Base-by-base conservation (phyloP, 1,140 invertebrate genomes). In the Cataglyphis hispanica region DNA sequence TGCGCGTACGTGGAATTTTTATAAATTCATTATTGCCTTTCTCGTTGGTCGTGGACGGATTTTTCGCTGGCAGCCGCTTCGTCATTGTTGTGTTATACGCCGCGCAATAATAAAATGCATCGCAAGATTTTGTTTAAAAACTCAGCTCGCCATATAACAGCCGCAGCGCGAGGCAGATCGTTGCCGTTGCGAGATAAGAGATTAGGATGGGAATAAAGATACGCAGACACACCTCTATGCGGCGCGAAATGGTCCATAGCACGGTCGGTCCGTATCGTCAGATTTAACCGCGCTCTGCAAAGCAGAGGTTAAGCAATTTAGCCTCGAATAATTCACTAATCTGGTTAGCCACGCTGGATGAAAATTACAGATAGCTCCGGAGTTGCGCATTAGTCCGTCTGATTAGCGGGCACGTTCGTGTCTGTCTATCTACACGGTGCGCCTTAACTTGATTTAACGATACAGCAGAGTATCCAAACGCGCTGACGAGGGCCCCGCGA, bases 311-410 rank as follows among this genome's bases (percentile, higher is more conserved):
- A 89, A 90, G 85, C 89, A 88, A 89, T 90, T 90, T 89, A 87
- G 72, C 58, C 69, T 74, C 56, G 89, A 90, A 90, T 90, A 90
- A 90, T 90, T 89, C 84, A 78, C 88, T 89, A 89, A 90, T 90
- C 89, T 72, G 89, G 89, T 90, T 90, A 84, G 86, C 77, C 31
- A 69, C 31, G 75, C 75, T 66, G 85, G 88, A 90, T 89, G 89
- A 90, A 90, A 89, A 90, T 89, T 90, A 89, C 85, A 90, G 88
- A 89, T 90, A 90, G 86, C 88, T 89, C 53, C 46, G 56, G 78
- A 89, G 87, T 89, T 89, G 86, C 85, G 74, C 88, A 84, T 89
- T 81, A 80, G 88, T 87, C 89, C 85, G 77, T 89, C 88, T 89
- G 89, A 89, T 89, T 89, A 89, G 84, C 85, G 60, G 74, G 50